These are phyloP conservation scores for Eleutherodactylus coqui DNA, from an alignment of 2,797 vertebrate species.

Conservation along the genomic window DNA sequence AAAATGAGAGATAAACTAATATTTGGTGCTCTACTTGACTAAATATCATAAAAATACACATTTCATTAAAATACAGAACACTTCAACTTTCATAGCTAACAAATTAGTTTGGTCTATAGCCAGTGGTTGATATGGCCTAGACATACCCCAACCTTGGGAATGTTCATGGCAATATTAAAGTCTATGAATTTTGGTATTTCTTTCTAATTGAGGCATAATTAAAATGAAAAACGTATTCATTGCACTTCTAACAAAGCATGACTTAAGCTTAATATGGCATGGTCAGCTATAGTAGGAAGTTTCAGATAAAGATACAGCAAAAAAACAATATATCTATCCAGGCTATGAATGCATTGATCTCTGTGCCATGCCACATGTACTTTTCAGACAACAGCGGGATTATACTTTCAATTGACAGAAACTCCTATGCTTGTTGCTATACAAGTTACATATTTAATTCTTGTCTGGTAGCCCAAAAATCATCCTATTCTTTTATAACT, in stretches of 20 bases:
- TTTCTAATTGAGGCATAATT: background rate
- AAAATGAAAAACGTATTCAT: background rate
- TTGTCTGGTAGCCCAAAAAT: no score
- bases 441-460: no score
- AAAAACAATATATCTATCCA: background rate
- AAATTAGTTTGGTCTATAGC: background rate
- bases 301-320: background rate
- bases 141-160: background rate
- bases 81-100: background rate
- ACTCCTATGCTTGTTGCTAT: no score
- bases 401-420: background rate
- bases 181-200: background rate
- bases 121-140: background rate
- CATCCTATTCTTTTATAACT: no score
- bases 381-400: background rate
- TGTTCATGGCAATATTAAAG: background rate
- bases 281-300: background rate
- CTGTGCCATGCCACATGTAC: background rate
- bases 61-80: background rate
- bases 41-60: background rate
- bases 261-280: background rate
- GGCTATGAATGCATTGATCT: background rate
- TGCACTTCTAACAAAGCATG: background rate
- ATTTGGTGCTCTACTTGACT: background rate
- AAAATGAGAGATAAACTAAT: background rate